Evolutionary conservation across 2,888 invertebrate species (phyloP).

Genomic region (Parnassius glacialis): DNA sequence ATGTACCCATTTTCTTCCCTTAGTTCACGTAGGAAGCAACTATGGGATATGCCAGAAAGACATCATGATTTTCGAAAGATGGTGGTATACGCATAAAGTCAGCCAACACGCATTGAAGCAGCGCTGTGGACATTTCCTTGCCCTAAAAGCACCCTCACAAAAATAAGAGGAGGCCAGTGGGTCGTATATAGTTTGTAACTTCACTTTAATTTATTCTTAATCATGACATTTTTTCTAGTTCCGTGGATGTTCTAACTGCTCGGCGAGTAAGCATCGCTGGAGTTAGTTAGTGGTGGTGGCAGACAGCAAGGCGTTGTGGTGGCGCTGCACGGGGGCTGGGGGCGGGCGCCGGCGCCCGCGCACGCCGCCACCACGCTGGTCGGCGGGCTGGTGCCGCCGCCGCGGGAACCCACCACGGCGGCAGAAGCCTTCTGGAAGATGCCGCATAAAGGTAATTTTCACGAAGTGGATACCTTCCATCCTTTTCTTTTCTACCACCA

Average conservation of each 20-base stretch:
- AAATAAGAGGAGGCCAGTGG: too few relatives aligned
- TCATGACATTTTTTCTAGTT: slow-evolving; percentile 3
- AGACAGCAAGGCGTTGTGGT: slow-evolving; percentile 52
- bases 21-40: too few relatives aligned
- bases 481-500: too few relatives aligned
- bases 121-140: too few relatives aligned
- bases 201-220: background rate
- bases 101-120: too few relatives aligned
- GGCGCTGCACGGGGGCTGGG: slow-evolving; percentile 82
- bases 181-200: too few relatives aligned
- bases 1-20: too few relatives aligned
- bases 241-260: slow-evolving; percentile 9
- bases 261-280: slow-evolving; percentile 10
- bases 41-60: too few relatives aligned
- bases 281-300: slow-evolving; percentile 32
- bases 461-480: background rate
- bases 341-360: slow-evolving; percentile 81
- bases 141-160: too few relatives aligned
- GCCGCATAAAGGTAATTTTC: slow-evolving; percentile 89
- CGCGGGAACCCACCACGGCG: slow-evolving; percentile 86
- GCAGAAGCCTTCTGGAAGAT: slow-evolving; percentile 91
- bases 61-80: too few relatives aligned
- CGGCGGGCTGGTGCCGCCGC: slow-evolving; percentile 84
- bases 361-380: slow-evolving; percentile 82
- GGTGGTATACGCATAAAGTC: too few relatives aligned